A percentile compares a stretch with the other conserved stretches of the same genome.
Conservation (phyloP, 2,888 invertebrate genomes). For the Iphiclides podalirius region DNA sequence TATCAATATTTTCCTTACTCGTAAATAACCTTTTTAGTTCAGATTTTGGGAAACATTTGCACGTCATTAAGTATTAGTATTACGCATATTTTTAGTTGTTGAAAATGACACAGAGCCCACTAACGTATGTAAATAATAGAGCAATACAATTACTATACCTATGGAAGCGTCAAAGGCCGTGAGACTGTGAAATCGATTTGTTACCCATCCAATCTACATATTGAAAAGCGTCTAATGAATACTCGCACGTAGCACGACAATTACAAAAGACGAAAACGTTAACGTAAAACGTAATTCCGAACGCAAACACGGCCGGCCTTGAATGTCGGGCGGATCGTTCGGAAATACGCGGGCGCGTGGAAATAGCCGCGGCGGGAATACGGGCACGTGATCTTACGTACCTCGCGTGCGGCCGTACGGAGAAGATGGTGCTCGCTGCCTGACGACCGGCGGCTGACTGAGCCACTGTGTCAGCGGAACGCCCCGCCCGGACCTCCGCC, state of each 20-base stretch:
- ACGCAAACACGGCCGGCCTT: constrained; percentile 75
- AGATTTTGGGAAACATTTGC: too few species aligned
- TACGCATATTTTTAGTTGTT: too few species aligned
- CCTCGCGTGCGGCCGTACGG: constrained; percentile 69
- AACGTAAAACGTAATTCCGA: constrained; percentile 53
- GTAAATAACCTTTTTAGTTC: too few species aligned
- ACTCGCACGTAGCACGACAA: constrained; percentile 34
- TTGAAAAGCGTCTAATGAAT: constrained; percentile 25
- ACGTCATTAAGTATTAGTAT: too few species aligned
- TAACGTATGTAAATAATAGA: constrained; percentile 46
- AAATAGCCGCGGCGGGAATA: constrained; percentile 75
- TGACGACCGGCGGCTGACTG: constrained; percentile 78
- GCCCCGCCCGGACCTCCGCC: constrained; percentile 72
- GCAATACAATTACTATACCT: too few species aligned
- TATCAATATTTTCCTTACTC: too few species aligned
- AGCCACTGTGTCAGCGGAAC: constrained; percentile 80
- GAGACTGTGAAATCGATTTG: constrained; percentile 62
- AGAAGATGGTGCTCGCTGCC: constrained; percentile 78
- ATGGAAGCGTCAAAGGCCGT: constrained; percentile 48
- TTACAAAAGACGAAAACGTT: constrained; percentile 43
- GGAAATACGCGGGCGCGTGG: constrained; percentile 69
- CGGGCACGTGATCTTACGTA: constrained; percentile 75
- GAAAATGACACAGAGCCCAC: neutral
- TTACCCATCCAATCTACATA: constrained; percentile 46
- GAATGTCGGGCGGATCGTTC: constrained; percentile 73